phyloP scores from a whole-genome alignment of 2,888 invertebrate genomes.

The Hololepta plana region DNA sequence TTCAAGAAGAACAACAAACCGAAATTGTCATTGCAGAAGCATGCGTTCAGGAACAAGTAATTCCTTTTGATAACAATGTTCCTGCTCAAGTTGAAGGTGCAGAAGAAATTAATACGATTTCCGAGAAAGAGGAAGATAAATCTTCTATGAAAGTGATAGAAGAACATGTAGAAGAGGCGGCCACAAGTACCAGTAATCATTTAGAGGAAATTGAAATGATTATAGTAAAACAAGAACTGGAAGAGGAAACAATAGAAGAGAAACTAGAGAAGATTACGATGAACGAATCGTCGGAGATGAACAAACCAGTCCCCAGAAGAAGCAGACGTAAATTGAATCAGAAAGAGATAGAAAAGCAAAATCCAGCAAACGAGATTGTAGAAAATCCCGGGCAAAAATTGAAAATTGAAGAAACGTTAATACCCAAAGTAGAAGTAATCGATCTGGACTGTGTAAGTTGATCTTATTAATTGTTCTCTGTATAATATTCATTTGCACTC shows the following conservation, averaged over 20 bases:
- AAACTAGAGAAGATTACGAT: not conserved
- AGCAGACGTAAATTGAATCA: conserved; percentile 5
- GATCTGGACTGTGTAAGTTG: no score
- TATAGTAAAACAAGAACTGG: conserved; percentile 5
- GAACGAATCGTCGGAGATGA: no score
- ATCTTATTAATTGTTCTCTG: no score
- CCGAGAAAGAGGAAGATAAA: conserved; percentile 4
- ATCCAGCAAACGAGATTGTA: no score
- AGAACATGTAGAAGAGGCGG: conserved; percentile 4
- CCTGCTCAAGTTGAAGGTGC: not conserved
- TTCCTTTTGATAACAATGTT: no score
- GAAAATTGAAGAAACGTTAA: conserved; percentile 2
- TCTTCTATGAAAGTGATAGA: conserved; percentile 5
- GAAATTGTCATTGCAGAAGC: no score
- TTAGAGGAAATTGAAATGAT: no score
- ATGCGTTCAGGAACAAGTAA: no score
- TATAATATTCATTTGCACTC: no score
- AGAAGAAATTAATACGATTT: not conserved
- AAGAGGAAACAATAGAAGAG: conserved; percentile 3
- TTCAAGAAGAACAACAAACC: no score
- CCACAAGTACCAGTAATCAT: no score
- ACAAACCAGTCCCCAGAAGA: conserved; percentile 4
- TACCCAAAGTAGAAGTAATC: conserved; percentile 5
- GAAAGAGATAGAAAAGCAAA: conserved; percentile 7
- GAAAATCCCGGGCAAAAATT: not conserved